These are phyloP conservation scores for Cantharis lateralis DNA, from an alignment of 2,888 invertebrate genomes.

Conservation along the genomic window DNA sequence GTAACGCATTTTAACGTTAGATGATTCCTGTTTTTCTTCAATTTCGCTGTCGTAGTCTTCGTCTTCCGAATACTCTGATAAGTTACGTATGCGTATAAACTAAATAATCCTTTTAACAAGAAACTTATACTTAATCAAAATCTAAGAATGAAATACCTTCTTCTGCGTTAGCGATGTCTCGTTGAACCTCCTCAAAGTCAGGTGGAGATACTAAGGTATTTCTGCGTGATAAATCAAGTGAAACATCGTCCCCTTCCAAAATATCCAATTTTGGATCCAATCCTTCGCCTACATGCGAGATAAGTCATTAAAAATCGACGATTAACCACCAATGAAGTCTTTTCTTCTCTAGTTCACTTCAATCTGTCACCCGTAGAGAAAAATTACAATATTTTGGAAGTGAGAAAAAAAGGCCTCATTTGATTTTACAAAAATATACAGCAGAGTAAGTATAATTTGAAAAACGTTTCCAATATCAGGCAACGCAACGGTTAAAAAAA, in stretches of 20 bases:
- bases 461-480: background rate
- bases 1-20: constrained; percentile 47
- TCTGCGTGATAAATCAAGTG: constrained; percentile 53
- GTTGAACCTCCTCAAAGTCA: constrained; percentile 49
- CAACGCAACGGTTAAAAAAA: background rate
- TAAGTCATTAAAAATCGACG: background rate
- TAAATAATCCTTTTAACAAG: constrained; percentile 8
- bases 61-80: constrained; percentile 52
- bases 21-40: constrained; percentile 35
- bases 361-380: background rate
- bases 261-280: background rate
- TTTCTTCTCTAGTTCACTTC: background rate
- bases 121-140: constrained; percentile 2
- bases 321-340: background rate
- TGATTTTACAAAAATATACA: background rate
- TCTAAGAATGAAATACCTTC: constrained; percentile 44
- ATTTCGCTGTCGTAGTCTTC: constrained; percentile 50
- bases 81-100: constrained; percentile 23
- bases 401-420: background rate
- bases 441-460: background rate
- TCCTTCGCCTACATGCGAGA: constrained; percentile 1
- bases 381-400: background rate
- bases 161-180: constrained; percentile 47
- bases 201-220: constrained; percentile 58
- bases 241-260: background rate